Conservation (phyloP, 35 echinoderm and acorn worm species). For the Stichopus chloronotus region DNA sequence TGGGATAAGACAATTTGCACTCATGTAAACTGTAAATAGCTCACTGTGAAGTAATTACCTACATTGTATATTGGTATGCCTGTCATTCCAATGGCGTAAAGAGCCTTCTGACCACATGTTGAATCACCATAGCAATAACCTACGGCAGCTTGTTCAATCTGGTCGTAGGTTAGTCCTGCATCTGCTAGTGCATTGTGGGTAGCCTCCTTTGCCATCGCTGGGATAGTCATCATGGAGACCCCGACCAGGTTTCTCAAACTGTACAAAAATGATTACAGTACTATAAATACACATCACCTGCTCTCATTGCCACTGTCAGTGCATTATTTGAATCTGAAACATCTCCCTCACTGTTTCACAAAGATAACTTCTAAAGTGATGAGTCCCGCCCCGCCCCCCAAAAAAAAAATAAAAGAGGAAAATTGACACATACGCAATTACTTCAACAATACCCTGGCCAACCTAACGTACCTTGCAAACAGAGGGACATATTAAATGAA, state of each 20-base stretch:
- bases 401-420: too few relatives aligned
- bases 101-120: constrained; percentile 90
- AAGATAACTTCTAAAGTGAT: too few relatives aligned
- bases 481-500: too few relatives aligned
- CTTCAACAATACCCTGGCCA: too few relatives aligned
- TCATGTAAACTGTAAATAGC: too few relatives aligned
- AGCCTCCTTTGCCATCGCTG: constrained; percentile 82
- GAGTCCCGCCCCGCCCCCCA: too few relatives aligned
- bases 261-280: background rate
- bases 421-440: too few relatives aligned
- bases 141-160: constrained; percentile 81
- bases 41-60: background rate
- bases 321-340: background rate
- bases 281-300: background rate
- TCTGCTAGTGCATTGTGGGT: constrained; percentile 77
- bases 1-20: too few relatives aligned
- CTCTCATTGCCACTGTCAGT: background rate
- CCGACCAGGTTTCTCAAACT: constrained; percentile 97
- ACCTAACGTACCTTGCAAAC: too few relatives aligned
- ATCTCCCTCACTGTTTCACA: too few relatives aligned
- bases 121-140: constrained; percentile 96
- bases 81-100: constrained; percentile 86
- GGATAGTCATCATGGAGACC: constrained; percentile 84
- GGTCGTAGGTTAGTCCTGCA: constrained; percentile 78
- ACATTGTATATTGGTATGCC: constrained; percentile 98